Evolutionary conservation across 2,113 vertebrate genomes (phyloP).

Genomic region (Seriola dumerili): DNA sequence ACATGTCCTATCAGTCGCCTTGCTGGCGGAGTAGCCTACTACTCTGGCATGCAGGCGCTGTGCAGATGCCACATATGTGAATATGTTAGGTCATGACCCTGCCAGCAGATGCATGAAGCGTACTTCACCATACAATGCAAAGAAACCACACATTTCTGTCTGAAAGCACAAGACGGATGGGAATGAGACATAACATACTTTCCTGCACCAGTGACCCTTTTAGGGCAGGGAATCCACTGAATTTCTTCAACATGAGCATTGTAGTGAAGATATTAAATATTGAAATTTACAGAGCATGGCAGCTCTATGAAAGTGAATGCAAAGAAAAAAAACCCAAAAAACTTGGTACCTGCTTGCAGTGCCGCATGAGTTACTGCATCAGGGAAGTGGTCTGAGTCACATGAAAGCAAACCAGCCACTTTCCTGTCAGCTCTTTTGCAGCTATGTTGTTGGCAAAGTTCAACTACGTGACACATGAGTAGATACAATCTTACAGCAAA

Average conservation of each 20-base stretch:
- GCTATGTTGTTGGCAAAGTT: neutral
- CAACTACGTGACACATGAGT: neutral
- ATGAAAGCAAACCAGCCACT: conserved; percentile 10
- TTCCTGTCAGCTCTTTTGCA: conserved; percentile 43
- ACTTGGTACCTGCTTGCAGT: neutral
- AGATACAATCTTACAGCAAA: neutral
- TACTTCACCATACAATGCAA: conserved; percentile 25
- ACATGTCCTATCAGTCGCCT: conserved; percentile 38
- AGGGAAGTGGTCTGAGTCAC: conserved; percentile 47
- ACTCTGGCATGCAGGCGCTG: conserved; percentile 46
- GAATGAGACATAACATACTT: neutral
- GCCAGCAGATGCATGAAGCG: conserved; percentile 27
- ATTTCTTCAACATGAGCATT: no score
- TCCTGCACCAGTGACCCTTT: neutral
- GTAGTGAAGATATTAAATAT: no score
- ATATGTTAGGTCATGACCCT: conserved; percentile 48
- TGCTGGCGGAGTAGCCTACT: neutral
- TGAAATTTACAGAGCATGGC: neutral
- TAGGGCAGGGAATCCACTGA: neutral
- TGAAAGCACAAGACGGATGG: neutral
- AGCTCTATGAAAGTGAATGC: neutral
- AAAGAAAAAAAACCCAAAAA: neutral
- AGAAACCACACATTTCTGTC: conserved; percentile 25
- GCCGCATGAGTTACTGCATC: neutral
- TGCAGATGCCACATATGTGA: conserved; percentile 60